Base-by-base conservation (phyloP, 2,797 vertebrate genomes). In the Megalops cyprinoides region DNA sequence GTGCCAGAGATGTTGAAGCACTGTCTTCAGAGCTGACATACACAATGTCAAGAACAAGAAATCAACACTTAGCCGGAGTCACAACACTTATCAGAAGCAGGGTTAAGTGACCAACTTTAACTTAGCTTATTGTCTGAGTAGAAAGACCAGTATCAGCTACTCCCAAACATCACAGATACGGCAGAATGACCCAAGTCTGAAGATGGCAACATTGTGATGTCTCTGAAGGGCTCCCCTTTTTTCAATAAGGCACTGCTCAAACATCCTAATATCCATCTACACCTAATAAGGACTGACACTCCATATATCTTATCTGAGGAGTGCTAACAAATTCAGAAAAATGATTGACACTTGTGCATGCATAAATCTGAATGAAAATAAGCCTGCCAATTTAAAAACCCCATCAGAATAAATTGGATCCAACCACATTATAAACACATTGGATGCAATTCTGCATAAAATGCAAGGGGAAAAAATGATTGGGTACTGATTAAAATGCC, bases 351-450 rank as follows among this genome's bases (percentile, higher is more conserved):
- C 12, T 20, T 14, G n/a, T 12, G 28, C 0, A 25, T 3, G 28
- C 74, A 53, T 53, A 10, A 31, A 53, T 76, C 75, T 56, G 75
- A 39, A 55, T 39, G 34, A 14, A 76, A 76, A 76, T 76, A 23
- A 76, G 51, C 18, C 51, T n/a, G 18, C 62, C 14, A 28, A 15
- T 67, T 67, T 39, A 53, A 31, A 76, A 55, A 9, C 15, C 31
- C 28, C 31, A 37, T 39, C 31, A 67, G 28, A 39, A 14, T 37
- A 37, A 67, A 67, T 67, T 67, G 5, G 31, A 5, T 23, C 31
- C 20, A 67, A 67, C 15, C 34, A 39, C 62, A 67, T 67, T 67
- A 67, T 10, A 28, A 14, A 28, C 60, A 14, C 7, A 31, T 60
- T 62, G 60, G 28, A 34, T 31, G 28, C 60, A 62, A 25, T 28